Evolutionary conservation across 2,888 invertebrate genomes (phyloP).

Genomic region (Lepas anatifera): DNA sequence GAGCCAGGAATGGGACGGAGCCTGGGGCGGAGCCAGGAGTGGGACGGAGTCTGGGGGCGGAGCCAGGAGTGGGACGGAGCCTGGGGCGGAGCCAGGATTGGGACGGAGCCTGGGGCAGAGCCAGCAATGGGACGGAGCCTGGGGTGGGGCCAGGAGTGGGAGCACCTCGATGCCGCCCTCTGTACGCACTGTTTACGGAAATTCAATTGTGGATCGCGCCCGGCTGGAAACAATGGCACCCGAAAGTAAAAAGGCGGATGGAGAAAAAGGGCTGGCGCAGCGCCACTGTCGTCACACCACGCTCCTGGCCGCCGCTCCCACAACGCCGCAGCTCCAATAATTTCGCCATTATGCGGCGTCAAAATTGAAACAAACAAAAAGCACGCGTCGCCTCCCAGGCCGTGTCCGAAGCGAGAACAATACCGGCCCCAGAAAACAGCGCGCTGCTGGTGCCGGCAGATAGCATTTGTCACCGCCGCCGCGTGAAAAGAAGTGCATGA

Average conservation of each 20-base stretch:
- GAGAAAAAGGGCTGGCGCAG: background rate
- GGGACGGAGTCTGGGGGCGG: too few relatives aligned
- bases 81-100: too few relatives aligned
- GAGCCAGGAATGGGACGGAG: too few relatives aligned
- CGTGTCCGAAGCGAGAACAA: background rate
- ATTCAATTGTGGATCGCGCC: slow-evolving; percentile 8
- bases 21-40: too few relatives aligned
- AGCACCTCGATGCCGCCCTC: background rate
- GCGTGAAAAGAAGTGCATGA: background rate
- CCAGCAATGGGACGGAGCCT: too few relatives aligned
- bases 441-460: background rate
- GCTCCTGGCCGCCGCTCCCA: background rate
- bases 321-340: slow-evolving; percentile 7
- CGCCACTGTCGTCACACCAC: slow-evolving; percentile 6
- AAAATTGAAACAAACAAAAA: background rate
- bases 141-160: background rate
- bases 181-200: background rate
- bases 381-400: background rate
- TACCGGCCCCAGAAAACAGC: background rate
- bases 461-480: background rate
- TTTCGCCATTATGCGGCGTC: slow-evolving; percentile 6
- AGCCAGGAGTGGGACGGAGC: too few relatives aligned
- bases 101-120: too few relatives aligned
- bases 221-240: background rate
- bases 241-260: background rate